phyloP scores from a whole-genome alignment of 2,113 vertebrate species.

The Peucedramus taeniatus region DNA sequence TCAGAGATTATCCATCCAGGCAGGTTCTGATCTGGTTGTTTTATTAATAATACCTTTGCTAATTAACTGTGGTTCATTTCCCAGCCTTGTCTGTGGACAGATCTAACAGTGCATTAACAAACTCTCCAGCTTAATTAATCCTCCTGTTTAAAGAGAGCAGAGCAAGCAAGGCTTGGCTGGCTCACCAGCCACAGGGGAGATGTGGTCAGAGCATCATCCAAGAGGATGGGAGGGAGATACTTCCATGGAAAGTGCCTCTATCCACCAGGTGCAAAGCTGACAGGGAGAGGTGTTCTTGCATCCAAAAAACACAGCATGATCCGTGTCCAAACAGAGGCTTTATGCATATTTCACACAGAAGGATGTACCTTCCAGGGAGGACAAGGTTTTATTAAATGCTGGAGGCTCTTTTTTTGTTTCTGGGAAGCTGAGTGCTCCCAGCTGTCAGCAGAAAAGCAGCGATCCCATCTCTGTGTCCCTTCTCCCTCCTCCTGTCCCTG shows the following conservation, averaged over 20 bases:
- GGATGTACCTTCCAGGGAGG: neutral
- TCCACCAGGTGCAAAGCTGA: neutral
- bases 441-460: neutral
- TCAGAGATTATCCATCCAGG: neutral
- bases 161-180: neutral
- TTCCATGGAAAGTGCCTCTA: neutral
- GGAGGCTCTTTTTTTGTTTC: neutral
- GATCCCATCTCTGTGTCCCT: neutral
- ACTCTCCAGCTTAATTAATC: neutral
- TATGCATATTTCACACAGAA: neutral
- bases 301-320: neutral
- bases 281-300: neutral
- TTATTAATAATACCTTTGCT: constrained; percentile 10
- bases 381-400: neutral
- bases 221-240: neutral
- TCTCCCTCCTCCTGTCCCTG: neutral
- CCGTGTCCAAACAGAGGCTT: neutral
- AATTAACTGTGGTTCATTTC: neutral
- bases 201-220: neutral
- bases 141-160: neutral
- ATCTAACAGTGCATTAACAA: neutral
- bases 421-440: neutral
- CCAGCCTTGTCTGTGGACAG: neutral
- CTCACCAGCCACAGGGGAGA: neutral
- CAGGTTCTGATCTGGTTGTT: neutral